Evolutionary conservation across 2,113 vertebrate genomes (phyloP), one percentile per base, ranked within the genome.

Genomic region (Progne subis): DNA sequence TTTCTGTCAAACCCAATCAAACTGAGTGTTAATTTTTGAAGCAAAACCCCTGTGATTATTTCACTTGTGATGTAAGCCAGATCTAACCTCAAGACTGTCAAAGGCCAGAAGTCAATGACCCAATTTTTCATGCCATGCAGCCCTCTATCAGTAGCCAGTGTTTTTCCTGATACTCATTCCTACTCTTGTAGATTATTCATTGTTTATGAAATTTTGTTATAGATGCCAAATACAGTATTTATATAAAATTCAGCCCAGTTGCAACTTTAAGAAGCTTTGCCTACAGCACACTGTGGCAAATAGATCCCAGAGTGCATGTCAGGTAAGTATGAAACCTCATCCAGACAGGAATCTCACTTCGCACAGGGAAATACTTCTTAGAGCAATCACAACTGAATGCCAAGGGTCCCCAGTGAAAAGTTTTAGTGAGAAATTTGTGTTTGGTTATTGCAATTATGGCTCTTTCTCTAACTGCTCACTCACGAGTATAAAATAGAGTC

Each of bases 1-100:
- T 97, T 97, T 98, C 98, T 98, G 98, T 98, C 98, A 98, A 95
- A 98, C 93, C 86, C 96, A 98, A 98, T 98, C 98, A 98, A 98
- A 97, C 83, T 59, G 96, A 98, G 96, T 97, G 97, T 96, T 98
- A 98, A 98, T 98, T 98, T 98, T 97, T 98, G 97, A 98, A 97
- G 98, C 94, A 97, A 98, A 98, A 94, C 94, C 96, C 97, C 97
- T 98, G 90, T 97, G 98, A 98, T 98, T 97, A 97, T 98, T 98
- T 98, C 97, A 98, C 96, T 97, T 94, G 91, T 97, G 98, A 98
- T 98, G 97, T 97, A 98, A 98, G 97, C 98, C 98, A 98, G 98
- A 98, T 92, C 97, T 98, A 98, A 98, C 98, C 98, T 97, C 96
- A 14, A 91, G 97, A 93, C 97, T 92, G 94, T 97, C 95, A 85